phyloP scores from a whole-genome alignment of 2,797 vertebrate genomes.

The Odontamblyopus rebecca region DNA sequence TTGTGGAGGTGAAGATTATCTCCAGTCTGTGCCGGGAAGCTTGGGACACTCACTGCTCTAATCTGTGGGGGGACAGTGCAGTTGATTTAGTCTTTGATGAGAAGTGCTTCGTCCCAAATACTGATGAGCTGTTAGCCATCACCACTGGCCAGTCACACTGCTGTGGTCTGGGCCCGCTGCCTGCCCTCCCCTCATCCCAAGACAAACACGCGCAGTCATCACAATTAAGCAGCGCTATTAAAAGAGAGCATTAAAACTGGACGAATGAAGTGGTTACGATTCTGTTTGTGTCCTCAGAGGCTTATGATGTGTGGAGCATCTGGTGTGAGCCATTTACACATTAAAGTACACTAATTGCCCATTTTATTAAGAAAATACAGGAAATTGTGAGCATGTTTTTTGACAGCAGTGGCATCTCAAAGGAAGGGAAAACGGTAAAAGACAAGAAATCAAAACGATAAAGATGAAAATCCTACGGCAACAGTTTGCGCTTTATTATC shows the following conservation, averaged over 20 bases:
- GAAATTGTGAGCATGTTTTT: not conserved
- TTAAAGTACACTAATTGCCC: not conserved
- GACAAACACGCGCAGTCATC: constrained; percentile 72
- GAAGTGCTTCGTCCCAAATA: constrained; percentile 60
- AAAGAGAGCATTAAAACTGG: constrained; percentile 66
- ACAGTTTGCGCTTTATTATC: not conserved
- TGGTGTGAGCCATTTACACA: not conserved
- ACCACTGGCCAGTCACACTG: constrained; percentile 57
- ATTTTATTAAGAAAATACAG: not conserved
- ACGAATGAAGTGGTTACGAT: constrained; percentile 59
- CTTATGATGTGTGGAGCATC: not conserved
- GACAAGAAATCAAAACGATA: not conserved
- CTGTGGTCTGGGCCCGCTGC: constrained; percentile 66
- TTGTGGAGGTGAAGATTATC: constrained; percentile 71
- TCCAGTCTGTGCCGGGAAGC: constrained; percentile 50
- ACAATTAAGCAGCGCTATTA: constrained; percentile 74
- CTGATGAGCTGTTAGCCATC: constrained; percentile 73
- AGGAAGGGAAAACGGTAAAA: not conserved
- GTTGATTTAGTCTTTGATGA: constrained; percentile 72
- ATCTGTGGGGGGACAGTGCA: constrained; percentile 67
- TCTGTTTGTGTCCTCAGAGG: constrained; percentile 49
- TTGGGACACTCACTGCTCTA: constrained; percentile 62
- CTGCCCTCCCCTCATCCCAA: constrained; percentile 69
- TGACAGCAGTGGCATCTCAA: not conserved
- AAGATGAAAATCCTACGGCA: not conserved